Conservation (phyloP, 2,797 vertebrate species). For the Craterocephalus amniculus region DNA sequence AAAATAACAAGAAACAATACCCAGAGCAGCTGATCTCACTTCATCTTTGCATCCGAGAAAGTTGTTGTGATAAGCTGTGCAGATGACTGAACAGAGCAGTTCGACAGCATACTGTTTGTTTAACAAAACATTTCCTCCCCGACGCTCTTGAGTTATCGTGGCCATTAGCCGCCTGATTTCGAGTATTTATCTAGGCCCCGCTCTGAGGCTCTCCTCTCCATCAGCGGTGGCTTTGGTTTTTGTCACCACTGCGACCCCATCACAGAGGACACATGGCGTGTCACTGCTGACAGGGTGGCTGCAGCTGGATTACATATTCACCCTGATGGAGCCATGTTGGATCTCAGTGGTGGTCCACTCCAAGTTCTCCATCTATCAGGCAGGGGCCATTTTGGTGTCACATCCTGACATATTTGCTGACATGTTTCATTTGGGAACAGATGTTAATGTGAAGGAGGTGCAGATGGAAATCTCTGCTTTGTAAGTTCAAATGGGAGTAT, state of each 20-base stretch:
- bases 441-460: slow-evolving; percentile 73
- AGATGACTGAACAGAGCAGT: slow-evolving; percentile 93
- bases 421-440: slow-evolving; percentile 79
- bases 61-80: slow-evolving; percentile 75
- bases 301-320: slow-evolving; percentile 77
- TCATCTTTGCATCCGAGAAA: slow-evolving; percentile 66
- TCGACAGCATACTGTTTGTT: slow-evolving; percentile 94
- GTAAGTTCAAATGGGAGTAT: slow-evolving; percentile 61
- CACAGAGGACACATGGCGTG: slow-evolving; percentile 72
- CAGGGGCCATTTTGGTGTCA: slow-evolving; percentile 79
- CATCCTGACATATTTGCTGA: slow-evolving; percentile 76
- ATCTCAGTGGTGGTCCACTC: slow-evolving; percentile 84
- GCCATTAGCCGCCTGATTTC: slow-evolving; percentile 92
- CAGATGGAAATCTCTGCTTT: slow-evolving; percentile 74
- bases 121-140: slow-evolving; percentile 89
- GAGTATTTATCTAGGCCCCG: slow-evolving; percentile 88
- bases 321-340: slow-evolving; percentile 80
- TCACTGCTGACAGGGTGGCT: slow-evolving; percentile 70
- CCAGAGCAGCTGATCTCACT: slow-evolving; percentile 56
- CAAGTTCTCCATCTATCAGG: slow-evolving; percentile 81
- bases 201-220: slow-evolving; percentile 79
- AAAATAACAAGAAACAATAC: slow-evolving; percentile 48
- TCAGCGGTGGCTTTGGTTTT: slow-evolving; percentile 78
- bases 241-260: slow-evolving; percentile 66
- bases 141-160: slow-evolving; percentile 92